phyloP scores from a whole-genome alignment of 37 sponge, comb jelly and placozoan species.

The Halisarca cf. caerulea region DNA sequence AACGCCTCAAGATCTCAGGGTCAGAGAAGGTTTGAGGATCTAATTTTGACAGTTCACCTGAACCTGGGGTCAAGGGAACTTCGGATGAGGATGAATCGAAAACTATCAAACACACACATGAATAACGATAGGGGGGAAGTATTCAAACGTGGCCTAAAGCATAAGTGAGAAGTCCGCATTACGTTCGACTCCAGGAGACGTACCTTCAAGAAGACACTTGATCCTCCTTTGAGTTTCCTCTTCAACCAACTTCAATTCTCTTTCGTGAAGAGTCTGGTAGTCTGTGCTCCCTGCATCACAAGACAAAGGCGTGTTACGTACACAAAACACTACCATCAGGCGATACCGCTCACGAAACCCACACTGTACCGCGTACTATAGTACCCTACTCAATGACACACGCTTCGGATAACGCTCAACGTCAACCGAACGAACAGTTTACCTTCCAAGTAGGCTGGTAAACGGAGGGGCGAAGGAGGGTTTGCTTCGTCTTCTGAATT shows the following conservation, averaged over 20 bases:
- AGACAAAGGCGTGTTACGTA: too few species aligned
- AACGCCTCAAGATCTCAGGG: constrained; percentile 80
- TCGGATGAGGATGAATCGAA: too few species aligned
- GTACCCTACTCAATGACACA: too few species aligned
- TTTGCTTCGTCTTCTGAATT: constrained; percentile 21
- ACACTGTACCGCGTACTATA: too few species aligned
- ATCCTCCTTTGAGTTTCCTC: constrained; percentile 69
- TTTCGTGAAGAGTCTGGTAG: not conserved
- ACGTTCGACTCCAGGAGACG: not conserved
- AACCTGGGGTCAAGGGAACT: constrained; percentile 48
- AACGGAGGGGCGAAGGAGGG: constrained; percentile 18
- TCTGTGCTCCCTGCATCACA: not conserved
- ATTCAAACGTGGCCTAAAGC: too few species aligned
- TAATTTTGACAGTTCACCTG: constrained; percentile 60
- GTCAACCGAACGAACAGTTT: too few species aligned
- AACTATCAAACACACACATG: too few species aligned
- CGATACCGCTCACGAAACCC: too few species aligned
- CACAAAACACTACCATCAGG: too few species aligned
- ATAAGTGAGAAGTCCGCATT: too few species aligned
- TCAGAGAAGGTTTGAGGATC: constrained; percentile 77
- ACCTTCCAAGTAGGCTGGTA: constrained; percentile 10
- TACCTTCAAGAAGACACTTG: constrained; percentile 69
- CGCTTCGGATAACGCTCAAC: too few species aligned
- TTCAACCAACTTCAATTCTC: constrained; percentile 51
- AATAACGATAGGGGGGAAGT: too few species aligned